Base-by-base conservation (phyloP, 2,888 invertebrate genomes). In the Aspidiotus rigidus region DNA sequence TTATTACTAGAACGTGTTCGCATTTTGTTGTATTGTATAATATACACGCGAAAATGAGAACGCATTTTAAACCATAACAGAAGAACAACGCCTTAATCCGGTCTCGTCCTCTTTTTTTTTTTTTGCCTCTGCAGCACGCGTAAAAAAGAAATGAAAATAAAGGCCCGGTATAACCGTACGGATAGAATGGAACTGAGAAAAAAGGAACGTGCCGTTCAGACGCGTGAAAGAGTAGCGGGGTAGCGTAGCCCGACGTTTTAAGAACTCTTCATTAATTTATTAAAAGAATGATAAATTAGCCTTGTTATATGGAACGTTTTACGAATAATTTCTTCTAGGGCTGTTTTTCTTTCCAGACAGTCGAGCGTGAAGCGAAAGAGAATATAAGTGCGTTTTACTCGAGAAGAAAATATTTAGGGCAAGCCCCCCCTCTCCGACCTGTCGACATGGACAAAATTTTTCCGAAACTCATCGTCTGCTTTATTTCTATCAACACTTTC, bases 251-350 rank as follows among this genome's bases (percentile, higher is more conserved):
- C 28, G 28, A 5, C 59, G 41, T 64, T 67, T 67, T 28, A 28
- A 67, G 60, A 67, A 67, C 67, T 67, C 67, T 67, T 67, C 67
- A 67, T 67, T 67, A 67, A 67, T 67, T 67, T 67, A 67, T 67
- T 67, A 67, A 67, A 67, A 59, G 67, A 67, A 67, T 67, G 67
- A 67, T 67, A 67, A 67, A 67, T 67, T 67, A 67, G 67, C 60
- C 56, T 59, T 59, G 57, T 59, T 67, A 67, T 67, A 67, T 59
- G 60, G 60, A 17, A 59, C 17, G 17, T 28, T 59, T 59, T 44
- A 60, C 57, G 67, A 67, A 67, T 59, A 67, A 66, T 66, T 59
- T 67, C 60, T 67, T 39, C 44, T 17, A 53, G 40, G 15, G 64
- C 54, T 53, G 53, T 55, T 41, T 64, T 64, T 55, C 55, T 64